Base-by-base conservation (phyloP, 2,797 vertebrate genomes). In the Neostethus bicornis region DNA sequence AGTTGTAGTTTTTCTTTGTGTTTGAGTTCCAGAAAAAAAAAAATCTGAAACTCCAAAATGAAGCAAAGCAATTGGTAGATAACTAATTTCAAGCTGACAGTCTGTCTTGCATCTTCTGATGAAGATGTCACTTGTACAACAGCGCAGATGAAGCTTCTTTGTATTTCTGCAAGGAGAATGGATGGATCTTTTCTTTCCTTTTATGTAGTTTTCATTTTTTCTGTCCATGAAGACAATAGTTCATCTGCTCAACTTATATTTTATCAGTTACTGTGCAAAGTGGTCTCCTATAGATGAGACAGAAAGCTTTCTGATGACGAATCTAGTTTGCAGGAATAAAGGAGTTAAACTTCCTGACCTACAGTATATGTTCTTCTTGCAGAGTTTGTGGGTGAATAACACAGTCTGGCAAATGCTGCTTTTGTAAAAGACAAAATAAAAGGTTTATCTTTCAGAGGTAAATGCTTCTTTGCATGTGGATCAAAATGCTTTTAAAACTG, bases 401-500 rank as follows among this genome's bases (percentile, higher is more conserved):
- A 20, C 51, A 56, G 37, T 47, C 32, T 46, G 7, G 31, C 19
- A 64, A 67, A 49, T 25, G 7, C 26, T 9, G 29, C 37, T 75
- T 69, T 53, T 78, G 38, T 50, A 21, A 32, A 29, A 51, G 47
- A 42, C 38, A 50, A 37, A 19, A 66, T 66, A 46, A 60, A 73
- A 74, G 67, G 68, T 81, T 70, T 66, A 70, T 73, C 73, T 63
- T 70, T 50, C 45, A 60, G 64, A 70, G 79, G 73, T 81, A 49
- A 59, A 51, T 1, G 12, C 51, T 55, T 61, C 73, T 84, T 79
- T 66, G 31, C 53, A 51, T 61, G 23, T 32, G 31, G 78, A 84
- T 86, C 74, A 84, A 64, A 82, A 82, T 79, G 85, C 85, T 89
- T 88, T 91, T 89, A 88, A 84, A 85, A 87, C 68, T 41, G 70